A percentile compares a stretch with the other conserved stretches of the same genome.
Conservation (phyloP, 2,888 invertebrate genomes). For the Macrophya alboannulata region DNA sequence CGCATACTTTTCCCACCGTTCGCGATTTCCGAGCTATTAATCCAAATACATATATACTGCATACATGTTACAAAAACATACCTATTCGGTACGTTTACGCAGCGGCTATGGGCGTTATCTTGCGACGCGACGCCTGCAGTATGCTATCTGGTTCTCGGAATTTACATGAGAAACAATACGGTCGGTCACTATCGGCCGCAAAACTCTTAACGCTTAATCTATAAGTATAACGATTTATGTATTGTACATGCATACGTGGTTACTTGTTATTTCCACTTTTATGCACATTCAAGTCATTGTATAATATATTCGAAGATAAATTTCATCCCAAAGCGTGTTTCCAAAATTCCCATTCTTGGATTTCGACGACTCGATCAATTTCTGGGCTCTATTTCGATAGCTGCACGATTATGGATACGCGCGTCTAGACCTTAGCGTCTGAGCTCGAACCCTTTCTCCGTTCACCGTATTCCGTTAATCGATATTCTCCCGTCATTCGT, state of each 20-base stretch:
- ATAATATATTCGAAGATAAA: not conserved
- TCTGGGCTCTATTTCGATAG: not conserved
- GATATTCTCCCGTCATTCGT: not conserved
- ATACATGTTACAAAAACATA: not conserved
- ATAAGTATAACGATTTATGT: not conserved
- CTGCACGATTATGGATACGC: not conserved
- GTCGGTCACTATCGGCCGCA: slow-evolving; percentile 28
- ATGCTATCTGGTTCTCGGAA: slow-evolving; percentile 47
- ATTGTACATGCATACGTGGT: not conserved
- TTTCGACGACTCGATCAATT: not conserved
- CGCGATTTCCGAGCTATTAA: not conserved
- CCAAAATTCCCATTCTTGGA: not conserved
- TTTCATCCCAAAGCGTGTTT: not conserved
- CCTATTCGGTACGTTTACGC: not conserved
- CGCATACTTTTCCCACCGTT: not conserved
- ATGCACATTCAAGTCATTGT: too few relatives aligned
- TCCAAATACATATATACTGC: not conserved
- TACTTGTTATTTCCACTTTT: not conserved
- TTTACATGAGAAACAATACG: slow-evolving; percentile 26
- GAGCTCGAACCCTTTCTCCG: not conserved
- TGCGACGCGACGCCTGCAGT: slow-evolving; percentile 7
- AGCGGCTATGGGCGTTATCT: slow-evolving; percentile 25
- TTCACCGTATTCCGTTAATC: not conserved
- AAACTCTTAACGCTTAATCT: not conserved
- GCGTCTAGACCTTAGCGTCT: slow-evolving; percentile 30